Conservation (phyloP, 2,888 invertebrate species). For the Diloba caeruleocephala region DNA sequence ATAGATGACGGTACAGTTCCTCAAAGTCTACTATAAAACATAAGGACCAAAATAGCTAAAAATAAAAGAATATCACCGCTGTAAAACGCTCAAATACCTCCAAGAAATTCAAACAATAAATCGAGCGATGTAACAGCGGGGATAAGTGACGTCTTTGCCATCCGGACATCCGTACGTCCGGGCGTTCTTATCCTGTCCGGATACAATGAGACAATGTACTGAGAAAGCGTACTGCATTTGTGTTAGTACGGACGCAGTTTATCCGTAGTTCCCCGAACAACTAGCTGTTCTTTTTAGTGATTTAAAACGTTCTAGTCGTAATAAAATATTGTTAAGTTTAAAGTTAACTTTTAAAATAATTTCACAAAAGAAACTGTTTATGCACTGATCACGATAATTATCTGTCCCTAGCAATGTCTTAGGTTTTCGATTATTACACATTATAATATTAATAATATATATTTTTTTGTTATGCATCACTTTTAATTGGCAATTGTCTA, state of each 20-base stretch:
- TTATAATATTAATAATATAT: no score
- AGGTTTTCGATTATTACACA: no score
- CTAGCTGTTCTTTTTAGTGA: conserved; percentile 50
- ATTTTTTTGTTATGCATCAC: no score
- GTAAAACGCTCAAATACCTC: conserved; percentile 17
- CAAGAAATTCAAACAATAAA: conserved; percentile 49
- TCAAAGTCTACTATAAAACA: no score
- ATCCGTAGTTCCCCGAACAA: conserved; percentile 44
- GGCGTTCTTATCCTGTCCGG: conserved; percentile 49
- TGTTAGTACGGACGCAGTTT: conserved; percentile 49
- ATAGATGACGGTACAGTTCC: no score
- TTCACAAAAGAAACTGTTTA: no score
- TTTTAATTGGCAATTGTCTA: no score
- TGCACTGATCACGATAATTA: no score
- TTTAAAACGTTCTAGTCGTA: conserved; percentile 47
- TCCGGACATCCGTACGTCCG: conserved; percentile 40
- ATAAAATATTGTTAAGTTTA: conserved; percentile 34
- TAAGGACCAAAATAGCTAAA: conserved; percentile 1
- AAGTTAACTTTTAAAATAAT: conserved; percentile 17
- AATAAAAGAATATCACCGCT: conserved; percentile 8
- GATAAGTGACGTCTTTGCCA: conserved; percentile 50
- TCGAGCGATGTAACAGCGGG: conserved; percentile 33
- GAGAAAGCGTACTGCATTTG: conserved; percentile 53
- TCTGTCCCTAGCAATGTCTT: no score
- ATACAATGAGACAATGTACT: conserved; percentile 54